Conservation (phyloP, 1,140 invertebrate species). For the Danaus plexippus region DNA sequence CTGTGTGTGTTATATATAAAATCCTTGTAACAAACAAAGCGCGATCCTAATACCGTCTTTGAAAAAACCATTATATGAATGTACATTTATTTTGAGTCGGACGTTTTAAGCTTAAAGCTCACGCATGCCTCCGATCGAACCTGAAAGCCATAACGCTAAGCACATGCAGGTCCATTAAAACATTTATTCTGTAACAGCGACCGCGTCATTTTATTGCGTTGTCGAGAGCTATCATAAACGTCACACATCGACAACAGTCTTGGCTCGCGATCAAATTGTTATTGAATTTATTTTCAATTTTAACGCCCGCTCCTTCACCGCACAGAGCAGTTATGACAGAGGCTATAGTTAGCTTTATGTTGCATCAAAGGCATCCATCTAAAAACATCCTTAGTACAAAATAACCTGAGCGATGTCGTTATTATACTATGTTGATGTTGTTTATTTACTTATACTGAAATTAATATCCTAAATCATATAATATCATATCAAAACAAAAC, state of each 20-base stretch:
- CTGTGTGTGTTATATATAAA: too few relatives aligned
- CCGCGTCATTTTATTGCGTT: slow-evolving; percentile 30
- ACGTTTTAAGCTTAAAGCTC: background rate
- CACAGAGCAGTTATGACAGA: slow-evolving; percentile 38
- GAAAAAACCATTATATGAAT: too few relatives aligned
- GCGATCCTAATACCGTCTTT: too few relatives aligned
- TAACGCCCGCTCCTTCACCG: slow-evolving; percentile 64
- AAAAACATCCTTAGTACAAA: background rate
- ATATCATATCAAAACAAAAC: slow-evolving; percentile 17
- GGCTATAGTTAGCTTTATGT: background rate
- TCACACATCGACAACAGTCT: slow-evolving; percentile 59
- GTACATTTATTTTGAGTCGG: too few relatives aligned
- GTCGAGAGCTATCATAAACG: slow-evolving; percentile 54
- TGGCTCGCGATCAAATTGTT: slow-evolving; percentile 69
- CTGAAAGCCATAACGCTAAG: background rate
- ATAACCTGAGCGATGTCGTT: too few relatives aligned
- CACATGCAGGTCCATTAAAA: slow-evolving; percentile 2
- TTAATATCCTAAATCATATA: background rate
- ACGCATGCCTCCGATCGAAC: background rate
- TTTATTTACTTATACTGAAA: too few relatives aligned
- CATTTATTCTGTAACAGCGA: slow-evolving; percentile 5
- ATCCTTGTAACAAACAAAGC: too few relatives aligned
- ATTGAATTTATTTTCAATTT: slow-evolving; percentile 72
- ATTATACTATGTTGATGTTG: too few relatives aligned
- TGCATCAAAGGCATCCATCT: background rate